phyloP scores from a whole-genome alignment of 2,113 vertebrate species.

The Cyanistes caeruleus region DNA sequence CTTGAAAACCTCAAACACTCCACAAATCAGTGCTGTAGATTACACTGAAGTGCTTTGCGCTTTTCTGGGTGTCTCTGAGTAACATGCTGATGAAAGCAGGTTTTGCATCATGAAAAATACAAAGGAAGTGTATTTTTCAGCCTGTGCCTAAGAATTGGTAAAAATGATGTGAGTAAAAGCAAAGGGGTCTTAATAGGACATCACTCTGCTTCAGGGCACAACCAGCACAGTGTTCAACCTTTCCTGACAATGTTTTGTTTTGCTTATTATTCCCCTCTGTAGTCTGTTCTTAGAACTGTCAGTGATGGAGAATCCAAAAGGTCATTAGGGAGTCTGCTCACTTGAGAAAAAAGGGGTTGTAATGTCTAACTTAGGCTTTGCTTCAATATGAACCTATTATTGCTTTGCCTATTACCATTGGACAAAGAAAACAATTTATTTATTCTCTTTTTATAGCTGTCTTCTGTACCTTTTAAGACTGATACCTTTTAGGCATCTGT shows the following conservation, averaged over 20 bases:
- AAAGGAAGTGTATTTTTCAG: neutral
- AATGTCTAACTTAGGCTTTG: neutral
- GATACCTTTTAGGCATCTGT: neutral
- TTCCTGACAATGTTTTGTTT: neutral
- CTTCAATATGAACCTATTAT: neutral
- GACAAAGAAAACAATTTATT: neutral
- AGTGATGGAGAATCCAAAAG: neutral
- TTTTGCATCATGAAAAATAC: neutral
- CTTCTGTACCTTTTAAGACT: neutral
- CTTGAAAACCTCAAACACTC: neutral
- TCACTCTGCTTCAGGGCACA: neutral
- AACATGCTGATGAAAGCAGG: neutral
- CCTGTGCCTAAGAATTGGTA: neutral
- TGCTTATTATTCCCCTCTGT: neutral
- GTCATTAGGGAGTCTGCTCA: neutral
- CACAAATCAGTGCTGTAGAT: neutral
- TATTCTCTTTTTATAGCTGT: neutral
- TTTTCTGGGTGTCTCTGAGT: neutral
- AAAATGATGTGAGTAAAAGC: neutral
- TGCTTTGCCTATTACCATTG: neutral
- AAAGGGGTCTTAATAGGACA: neutral
- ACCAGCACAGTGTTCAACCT: neutral
- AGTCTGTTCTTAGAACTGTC: neutral
- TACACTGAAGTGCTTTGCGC: neutral
- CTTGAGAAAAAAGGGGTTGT: neutral